Conservation (phyloP, 2,888 invertebrate genomes). For the Cetonia aurata region DNA sequence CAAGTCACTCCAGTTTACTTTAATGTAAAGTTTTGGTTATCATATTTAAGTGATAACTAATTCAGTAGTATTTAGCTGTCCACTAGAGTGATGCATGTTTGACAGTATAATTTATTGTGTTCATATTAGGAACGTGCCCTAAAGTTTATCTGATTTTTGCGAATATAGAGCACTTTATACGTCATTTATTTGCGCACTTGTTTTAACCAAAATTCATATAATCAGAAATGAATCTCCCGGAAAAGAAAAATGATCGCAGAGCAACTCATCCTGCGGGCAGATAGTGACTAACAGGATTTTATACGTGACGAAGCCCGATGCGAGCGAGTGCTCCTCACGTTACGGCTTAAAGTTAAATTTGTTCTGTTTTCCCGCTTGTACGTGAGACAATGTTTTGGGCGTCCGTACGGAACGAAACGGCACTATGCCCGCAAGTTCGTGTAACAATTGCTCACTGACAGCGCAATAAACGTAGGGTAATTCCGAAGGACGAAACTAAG, state of each 20-base stretch:
- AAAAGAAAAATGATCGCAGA: background rate
- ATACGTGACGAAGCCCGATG: conserved; percentile 52
- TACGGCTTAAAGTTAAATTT: conserved; percentile 49
- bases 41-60: too few species aligned
- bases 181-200: too few species aligned
- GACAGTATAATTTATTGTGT: too few species aligned
- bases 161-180: too few species aligned
- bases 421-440: conserved; percentile 7
- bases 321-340: conserved; percentile 31
- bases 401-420: background rate
- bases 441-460: conserved; percentile 36
- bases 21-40: too few species aligned
- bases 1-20: too few species aligned
- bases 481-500: background rate
- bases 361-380: conserved; percentile 40
- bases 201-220: too few species aligned
- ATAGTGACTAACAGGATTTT: conserved; percentile 53
- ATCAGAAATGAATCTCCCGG: too few species aligned
- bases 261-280: conserved; percentile 6
- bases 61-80: too few species aligned
- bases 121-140: too few species aligned
- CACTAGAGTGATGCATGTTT: too few species aligned
- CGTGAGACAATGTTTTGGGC: conserved; percentile 28
- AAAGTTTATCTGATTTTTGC: too few species aligned
- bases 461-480: conserved; percentile 14